Conservation (phyloP, 2,113 vertebrate genomes). For the Hemibagrus wyckioides region DNA sequence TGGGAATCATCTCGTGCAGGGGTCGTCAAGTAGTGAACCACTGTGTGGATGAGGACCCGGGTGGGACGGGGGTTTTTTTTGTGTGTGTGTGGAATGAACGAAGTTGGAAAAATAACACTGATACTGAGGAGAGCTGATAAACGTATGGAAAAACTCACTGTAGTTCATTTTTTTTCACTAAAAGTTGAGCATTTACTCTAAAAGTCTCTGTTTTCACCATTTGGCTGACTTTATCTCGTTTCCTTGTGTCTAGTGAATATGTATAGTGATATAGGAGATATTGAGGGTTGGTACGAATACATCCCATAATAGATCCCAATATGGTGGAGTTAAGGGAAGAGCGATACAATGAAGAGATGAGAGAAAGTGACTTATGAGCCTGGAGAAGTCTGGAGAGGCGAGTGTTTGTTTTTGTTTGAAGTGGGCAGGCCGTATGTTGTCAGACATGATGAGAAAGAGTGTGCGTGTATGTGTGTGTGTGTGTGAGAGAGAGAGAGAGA, state of each 20-base stretch:
- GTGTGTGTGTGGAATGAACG: background rate
- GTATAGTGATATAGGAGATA: background rate
- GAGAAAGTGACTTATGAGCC: background rate
- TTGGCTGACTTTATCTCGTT: no score
- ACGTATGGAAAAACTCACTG: background rate
- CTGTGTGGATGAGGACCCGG: background rate
- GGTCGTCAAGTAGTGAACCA: background rate
- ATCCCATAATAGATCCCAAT: slow-evolving; percentile 47
- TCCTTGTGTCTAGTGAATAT: no score
- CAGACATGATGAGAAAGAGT: background rate
- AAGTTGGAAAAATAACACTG: background rate
- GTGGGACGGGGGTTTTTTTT: background rate
- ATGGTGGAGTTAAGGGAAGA: slow-evolving; percentile 10
- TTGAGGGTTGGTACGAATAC: slow-evolving; percentile 47
- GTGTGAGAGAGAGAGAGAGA: background rate
- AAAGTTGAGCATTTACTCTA: background rate
- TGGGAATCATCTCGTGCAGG: background rate
- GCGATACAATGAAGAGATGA: slow-evolving; percentile 30
- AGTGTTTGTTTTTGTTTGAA: slow-evolving; percentile 5
- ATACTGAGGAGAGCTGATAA: background rate
- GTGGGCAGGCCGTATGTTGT: background rate
- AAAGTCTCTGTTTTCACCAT: background rate
- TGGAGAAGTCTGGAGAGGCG: background rate
- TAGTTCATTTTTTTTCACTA: background rate
- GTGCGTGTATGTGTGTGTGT: slow-evolving; percentile 3